Conservation (phyloP, 2,797 vertebrate genomes). For the Erpetoichthys calabaricus region DNA sequence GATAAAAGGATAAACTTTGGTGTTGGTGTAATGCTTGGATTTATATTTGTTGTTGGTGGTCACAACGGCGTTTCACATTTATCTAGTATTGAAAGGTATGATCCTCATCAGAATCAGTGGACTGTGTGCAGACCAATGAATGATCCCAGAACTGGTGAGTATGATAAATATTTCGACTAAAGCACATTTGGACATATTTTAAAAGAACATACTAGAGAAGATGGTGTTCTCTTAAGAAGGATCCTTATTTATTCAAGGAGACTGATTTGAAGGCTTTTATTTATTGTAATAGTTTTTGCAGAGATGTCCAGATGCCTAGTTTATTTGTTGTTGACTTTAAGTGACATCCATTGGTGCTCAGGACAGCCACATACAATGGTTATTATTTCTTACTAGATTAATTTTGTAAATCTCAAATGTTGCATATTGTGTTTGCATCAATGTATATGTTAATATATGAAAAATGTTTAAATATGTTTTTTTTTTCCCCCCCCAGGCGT, state of each 20-base stretch:
- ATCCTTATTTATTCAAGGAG: too few relatives aligned
- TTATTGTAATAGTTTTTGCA: too few relatives aligned
- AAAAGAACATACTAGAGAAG: fast-evolving
- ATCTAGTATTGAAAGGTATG: conserved; percentile 92
- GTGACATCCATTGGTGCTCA: too few relatives aligned
- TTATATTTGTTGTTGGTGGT: conserved; percentile 93
- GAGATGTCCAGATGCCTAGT: too few relatives aligned
- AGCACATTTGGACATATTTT: background rate
- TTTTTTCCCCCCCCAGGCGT: conserved; percentile 54
- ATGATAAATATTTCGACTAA: conserved; percentile 4
- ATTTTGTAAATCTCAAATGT: too few relatives aligned
- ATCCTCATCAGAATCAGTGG: conserved; percentile 97
- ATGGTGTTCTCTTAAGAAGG: too few relatives aligned
- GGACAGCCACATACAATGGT: too few relatives aligned
- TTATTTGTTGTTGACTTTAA: too few relatives aligned
- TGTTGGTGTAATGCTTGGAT: conserved; percentile 88
- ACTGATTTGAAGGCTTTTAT: too few relatives aligned
- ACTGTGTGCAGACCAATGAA: conserved; percentile 94
- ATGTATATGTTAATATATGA: too few relatives aligned
- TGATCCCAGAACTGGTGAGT: conserved; percentile 86
- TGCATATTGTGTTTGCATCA: too few relatives aligned
- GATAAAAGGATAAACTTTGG: conserved; percentile 97
- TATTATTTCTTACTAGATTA: too few relatives aligned
- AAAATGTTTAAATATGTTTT: background rate
- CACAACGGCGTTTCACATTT: conserved; percentile 94